Percentiles rank a stretch among this genome's conserved stretches.
phyloP scores from a whole-genome alignment of 1,140 invertebrate genomes.

The Drosophila navojoa region DNA sequence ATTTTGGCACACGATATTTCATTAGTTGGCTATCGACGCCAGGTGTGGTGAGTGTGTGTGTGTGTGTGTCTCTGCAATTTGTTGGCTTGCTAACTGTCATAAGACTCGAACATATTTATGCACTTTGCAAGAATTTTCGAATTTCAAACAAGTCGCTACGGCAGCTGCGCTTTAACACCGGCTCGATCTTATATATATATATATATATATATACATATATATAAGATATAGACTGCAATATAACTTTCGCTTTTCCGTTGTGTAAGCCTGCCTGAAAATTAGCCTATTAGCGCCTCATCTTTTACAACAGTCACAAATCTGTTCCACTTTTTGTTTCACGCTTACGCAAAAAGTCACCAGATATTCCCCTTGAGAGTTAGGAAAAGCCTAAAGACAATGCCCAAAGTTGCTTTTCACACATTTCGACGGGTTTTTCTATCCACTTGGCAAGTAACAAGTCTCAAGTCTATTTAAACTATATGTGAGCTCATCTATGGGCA shows the following conservation, averaged over 20 bases:
- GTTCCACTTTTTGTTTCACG: constrained; percentile 59
- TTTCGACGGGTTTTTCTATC: constrained; percentile 57
- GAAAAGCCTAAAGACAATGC: constrained; percentile 11
- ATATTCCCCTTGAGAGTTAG: neutral
- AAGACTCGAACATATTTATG: constrained; percentile 75
- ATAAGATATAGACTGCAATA: constrained; percentile 25
- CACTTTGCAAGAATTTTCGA: constrained; percentile 77
- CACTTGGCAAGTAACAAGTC: constrained; percentile 30
- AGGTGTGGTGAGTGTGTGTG: constrained; percentile 30
- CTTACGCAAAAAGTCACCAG: constrained; percentile 46
- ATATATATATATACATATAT: too few relatives aligned
- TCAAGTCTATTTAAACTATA: constrained; percentile 57
- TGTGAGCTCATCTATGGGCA: constrained; percentile 27
- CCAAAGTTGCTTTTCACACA: constrained; percentile 62
- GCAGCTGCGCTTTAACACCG: constrained; percentile 10
- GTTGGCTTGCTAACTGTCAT: constrained; percentile 66
- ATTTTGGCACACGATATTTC: constrained; percentile 60
- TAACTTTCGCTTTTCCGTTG: constrained; percentile 78
- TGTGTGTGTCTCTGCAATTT: constrained; percentile 34
- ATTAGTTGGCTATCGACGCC: constrained; percentile 53
- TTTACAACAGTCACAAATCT: constrained; percentile 58
- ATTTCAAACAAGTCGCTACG: constrained; percentile 47
- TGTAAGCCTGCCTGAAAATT: constrained; percentile 72
- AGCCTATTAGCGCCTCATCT: constrained; percentile 65
- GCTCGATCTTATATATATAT: constrained; percentile 4